Conservation (phyloP, 2,888 invertebrate genomes). For the Callosobruchus maculatus region DNA sequence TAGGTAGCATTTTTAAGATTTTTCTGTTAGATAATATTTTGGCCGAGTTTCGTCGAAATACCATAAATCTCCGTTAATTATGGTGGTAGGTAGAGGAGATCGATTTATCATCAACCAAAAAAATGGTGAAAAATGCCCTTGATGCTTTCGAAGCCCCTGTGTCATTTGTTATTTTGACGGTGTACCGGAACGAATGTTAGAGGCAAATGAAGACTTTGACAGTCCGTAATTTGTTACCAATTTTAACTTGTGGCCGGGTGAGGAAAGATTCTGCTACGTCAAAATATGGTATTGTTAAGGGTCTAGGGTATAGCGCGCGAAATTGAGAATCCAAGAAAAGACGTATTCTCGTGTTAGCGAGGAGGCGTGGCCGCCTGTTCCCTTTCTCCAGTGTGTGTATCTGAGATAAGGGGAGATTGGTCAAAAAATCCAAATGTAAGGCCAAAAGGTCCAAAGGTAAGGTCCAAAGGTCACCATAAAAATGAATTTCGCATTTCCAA, state of each 20-base stretch:
- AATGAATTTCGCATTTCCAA: no score
- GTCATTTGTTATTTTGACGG: slow-evolving; percentile 19
- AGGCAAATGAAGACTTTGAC: not conserved
- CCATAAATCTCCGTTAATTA: slow-evolving; percentile 32
- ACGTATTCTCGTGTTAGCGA: no score
- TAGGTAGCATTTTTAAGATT: slow-evolving; percentile 30
- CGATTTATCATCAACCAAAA: slow-evolving; percentile 23
- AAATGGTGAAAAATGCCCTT: slow-evolving; percentile 3
- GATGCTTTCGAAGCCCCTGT: not conserved
- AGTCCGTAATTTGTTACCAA: slow-evolving; percentile 5
- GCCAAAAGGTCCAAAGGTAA: no score
- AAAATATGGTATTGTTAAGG: not conserved
- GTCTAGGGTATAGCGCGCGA: no score
- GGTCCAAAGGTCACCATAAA: no score
- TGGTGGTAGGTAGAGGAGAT: slow-evolving; percentile 19
- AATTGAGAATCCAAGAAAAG: no score
- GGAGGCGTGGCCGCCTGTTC: no score
- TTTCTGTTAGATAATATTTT: slow-evolving; percentile 21
- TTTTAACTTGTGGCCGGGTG: not conserved
- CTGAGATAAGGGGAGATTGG: no score
- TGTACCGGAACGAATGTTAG: not conserved
- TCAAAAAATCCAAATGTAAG: no score
- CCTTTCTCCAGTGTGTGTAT: no score
- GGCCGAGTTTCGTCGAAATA: not conserved
- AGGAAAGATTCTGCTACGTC: not conserved